Percentiles rank a stretch among this genome's conserved stretches.
These are phyloP conservation scores for Achlya flavicornis DNA, from an alignment of 2,888 invertebrate genomes.

Conservation along the genomic window DNA sequence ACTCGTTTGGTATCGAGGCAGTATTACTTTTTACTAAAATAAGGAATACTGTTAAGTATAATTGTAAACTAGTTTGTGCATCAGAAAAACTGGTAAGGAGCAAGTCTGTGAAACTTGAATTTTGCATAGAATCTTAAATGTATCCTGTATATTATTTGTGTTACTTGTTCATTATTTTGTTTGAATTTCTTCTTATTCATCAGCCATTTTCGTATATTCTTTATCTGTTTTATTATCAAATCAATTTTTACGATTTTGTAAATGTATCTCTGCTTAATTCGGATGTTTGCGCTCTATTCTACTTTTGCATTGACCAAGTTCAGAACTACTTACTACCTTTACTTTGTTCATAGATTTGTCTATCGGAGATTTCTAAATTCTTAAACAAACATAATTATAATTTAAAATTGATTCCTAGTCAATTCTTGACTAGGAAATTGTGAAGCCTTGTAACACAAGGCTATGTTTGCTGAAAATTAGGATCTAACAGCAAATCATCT, in stretches of 20 bases:
- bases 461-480: not conserved
- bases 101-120: not conserved
- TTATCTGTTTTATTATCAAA: not conserved
- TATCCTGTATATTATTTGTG: not conserved
- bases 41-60: not conserved
- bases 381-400: too few relatives aligned
- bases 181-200: not conserved
- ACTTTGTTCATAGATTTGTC: too few relatives aligned
- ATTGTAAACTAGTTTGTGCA: not conserved
- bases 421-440: too few relatives aligned
- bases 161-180: not conserved
- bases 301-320: too few relatives aligned
- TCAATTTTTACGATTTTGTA: not conserved
- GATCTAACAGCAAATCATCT: not conserved
- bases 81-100: not conserved
- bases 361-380: too few relatives aligned
- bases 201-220: not conserved
- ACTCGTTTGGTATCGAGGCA: not conserved
- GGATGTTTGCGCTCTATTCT: too few relatives aligned
- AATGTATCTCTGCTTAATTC: too few relatives aligned
- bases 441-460: too few relatives aligned
- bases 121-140: not conserved
- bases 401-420: too few relatives aligned
- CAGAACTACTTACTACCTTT: too few relatives aligned
- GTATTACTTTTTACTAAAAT: not conserved